Percentiles rank a stretch among this genome's conserved stretches.
Evolutionary conservation across 1,140 invertebrate species (phyloP).

Genomic region (Globodera ellingtonae): DNA sequence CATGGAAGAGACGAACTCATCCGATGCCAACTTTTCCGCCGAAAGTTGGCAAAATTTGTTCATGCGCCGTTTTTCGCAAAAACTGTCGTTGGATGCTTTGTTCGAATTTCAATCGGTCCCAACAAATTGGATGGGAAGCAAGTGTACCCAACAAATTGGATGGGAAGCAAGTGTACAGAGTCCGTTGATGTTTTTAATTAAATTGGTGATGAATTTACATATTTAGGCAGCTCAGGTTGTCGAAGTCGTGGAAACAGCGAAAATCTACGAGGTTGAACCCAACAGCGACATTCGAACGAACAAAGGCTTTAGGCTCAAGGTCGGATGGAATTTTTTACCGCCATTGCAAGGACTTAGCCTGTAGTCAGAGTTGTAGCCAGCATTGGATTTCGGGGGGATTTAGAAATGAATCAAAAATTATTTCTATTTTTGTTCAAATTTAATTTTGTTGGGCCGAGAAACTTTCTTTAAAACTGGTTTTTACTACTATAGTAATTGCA

Average conservation of each 20-base stretch:
- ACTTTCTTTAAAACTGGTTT: no score
- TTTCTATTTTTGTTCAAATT: no score
- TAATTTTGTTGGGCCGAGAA: no score
- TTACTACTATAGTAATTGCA: no score
- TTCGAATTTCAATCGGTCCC: slow-evolving; percentile 91
- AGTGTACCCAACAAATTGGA: slow-evolving; percentile 80
- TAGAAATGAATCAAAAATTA: no score
- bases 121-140: slow-evolving; percentile 76
- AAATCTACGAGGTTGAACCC: slow-evolving; percentile 80
- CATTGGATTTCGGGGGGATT: no score
- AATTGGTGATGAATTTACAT: background rate
- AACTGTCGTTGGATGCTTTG: slow-evolving; percentile 88
- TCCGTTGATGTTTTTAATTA: slow-evolving; percentile 4
- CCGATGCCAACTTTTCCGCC: slow-evolving; percentile 50
- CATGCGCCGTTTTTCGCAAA: slow-evolving; percentile 92
- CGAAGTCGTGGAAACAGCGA: slow-evolving; percentile 92
- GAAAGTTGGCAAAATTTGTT: slow-evolving; percentile 68
- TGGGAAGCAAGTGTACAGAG: slow-evolving; percentile 80
- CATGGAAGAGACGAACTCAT: slow-evolving; percentile 42
- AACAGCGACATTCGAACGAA: slow-evolving; percentile 80
- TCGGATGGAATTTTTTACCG: slow-evolving; percentile 43
- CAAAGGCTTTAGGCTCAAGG: slow-evolving; percentile 75
- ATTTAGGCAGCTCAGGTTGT: slow-evolving; percentile 72
- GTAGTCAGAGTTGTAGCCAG: no score
- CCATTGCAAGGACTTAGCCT: no score